Base-by-base conservation (phyloP, 2,113 vertebrate species). In the Acrocephalus kingi region DNA sequence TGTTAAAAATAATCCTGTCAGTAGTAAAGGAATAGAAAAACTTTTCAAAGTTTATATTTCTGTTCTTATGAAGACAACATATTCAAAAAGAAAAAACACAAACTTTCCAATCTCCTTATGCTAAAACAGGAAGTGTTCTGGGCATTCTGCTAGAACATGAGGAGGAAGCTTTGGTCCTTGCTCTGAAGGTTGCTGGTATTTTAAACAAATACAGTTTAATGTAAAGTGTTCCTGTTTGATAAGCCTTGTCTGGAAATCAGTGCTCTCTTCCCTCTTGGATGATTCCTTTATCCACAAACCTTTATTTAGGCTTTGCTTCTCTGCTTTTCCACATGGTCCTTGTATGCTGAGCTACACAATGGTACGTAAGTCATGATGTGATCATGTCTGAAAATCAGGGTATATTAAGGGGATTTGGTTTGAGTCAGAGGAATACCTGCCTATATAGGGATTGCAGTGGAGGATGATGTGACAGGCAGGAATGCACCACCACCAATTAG, bases 1-100 rank as follows among this genome's bases (percentile, higher is more conserved):
- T 74, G 22, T 62, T 97, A 85, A 89, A 97, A 88, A 89, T 84
- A 84, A 33, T 96, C 62, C 85, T 85, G 75, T 86, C 74, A 68
- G 68, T 90, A 35, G 16, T 63, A 90, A 97, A 90, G 55, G 56
- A 92, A 91, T 72, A 54, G 64, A 52, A 82, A 14, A 82, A 69
- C 59, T 91, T 93, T 93, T 90, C 39, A 81, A 92, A 92, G 69
- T 90, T 93, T 94, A 56, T 8, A 30, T 85, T 91, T 84, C 39
- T 66, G 62, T 95, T 92, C 54, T 54, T 93, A 82, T 31, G 66
- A 96, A 89, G 75, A 62, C 28, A 94, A 87, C n/a, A 66, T 55
- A 24, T 69, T 93, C 83, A 94, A 87, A 94, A 89, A 84, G 15
- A 66, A 61, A 90, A 90, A 84, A 3, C 14, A 89, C 58, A 59